Conservation (phyloP, 2,888 invertebrate species). For the Maniola hyperantus region DNA sequence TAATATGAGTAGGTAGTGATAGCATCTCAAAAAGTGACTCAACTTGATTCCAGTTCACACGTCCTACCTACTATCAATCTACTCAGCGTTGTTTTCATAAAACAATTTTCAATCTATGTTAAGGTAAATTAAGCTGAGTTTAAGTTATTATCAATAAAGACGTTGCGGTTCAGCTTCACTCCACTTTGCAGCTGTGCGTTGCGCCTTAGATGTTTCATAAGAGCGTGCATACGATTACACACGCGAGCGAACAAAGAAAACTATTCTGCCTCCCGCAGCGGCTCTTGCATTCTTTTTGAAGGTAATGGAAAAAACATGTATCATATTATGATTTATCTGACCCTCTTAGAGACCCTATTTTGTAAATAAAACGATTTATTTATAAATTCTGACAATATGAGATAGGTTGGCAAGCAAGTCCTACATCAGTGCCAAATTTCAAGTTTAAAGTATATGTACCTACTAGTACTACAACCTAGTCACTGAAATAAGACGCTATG, state of each 20-base stretch:
- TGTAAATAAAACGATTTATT: slow-evolving; percentile 21
- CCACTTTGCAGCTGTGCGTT: no score
- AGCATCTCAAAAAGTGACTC: no score
- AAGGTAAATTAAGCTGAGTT: no score
- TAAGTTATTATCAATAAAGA: no score
- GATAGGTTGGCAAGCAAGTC: slow-evolving; percentile 26
- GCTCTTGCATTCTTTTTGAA: slow-evolving; percentile 52
- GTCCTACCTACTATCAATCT: no score
- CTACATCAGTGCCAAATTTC: slow-evolving; percentile 25
- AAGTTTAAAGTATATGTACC: slow-evolving; percentile 22
- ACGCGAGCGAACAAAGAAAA: slow-evolving; percentile 68
- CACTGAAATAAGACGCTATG: slow-evolving; percentile 14
- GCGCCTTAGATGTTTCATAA: slow-evolving; percentile 31
- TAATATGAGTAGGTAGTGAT: no score
- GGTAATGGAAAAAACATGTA: no score
- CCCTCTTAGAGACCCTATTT: neutral
- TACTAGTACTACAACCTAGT: no score
- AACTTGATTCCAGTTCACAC: no score
- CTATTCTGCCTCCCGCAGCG: slow-evolving; percentile 46
- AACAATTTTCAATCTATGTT: no score
- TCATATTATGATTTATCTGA: neutral
- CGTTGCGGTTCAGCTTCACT: no score
- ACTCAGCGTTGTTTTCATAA: no score
- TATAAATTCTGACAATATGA: slow-evolving; percentile 24
- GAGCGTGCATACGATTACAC: slow-evolving; percentile 66